A percentile compares a stretch with the other conserved stretches of the same genome.
Evolutionary conservation across 2,888 invertebrate species (phyloP).

Genomic region (Microchrysa polita): DNA sequence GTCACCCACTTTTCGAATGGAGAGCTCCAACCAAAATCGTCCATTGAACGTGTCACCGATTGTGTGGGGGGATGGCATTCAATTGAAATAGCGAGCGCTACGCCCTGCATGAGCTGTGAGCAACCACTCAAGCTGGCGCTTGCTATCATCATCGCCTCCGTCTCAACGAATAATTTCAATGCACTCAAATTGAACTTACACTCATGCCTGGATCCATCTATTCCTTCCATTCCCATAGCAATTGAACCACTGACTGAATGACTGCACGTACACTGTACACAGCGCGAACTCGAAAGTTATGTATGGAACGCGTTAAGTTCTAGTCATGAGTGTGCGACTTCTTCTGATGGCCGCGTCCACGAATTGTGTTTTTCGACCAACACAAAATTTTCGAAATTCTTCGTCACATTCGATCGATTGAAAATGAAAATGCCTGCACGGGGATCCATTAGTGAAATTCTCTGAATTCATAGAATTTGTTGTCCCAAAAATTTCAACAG

Average conservation of each 20-base stretch:
- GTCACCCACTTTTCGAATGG: slow-evolving; percentile 8
- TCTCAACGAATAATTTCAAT: neutral
- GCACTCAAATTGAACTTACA: neutral
- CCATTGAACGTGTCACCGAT: neutral
- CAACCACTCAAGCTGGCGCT: neutral
- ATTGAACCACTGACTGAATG: too few relatives aligned
- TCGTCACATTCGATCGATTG: slow-evolving; percentile 11
- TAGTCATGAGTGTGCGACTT: too few relatives aligned
- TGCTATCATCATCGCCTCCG: neutral
- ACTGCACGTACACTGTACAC: too few relatives aligned
- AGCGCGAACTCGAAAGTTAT: too few relatives aligned
- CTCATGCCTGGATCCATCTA: too few relatives aligned
- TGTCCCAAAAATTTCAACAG: slow-evolving; percentile 11
- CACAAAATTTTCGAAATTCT: slow-evolving; percentile 64
- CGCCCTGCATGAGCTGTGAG: slow-evolving; percentile 2
- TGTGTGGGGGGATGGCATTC: neutral
- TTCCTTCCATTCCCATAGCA: too few relatives aligned
- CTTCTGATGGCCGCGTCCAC: slow-evolving; percentile 58
- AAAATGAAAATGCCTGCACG: neutral
- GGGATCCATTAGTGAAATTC: neutral
- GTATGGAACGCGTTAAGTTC: too few relatives aligned
- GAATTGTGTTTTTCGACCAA: slow-evolving; percentile 65
- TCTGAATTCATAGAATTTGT: neutral
- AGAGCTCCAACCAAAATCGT: neutral
- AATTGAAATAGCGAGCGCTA: slow-evolving; percentile 25